Percentiles rank a stretch among this genome's conserved stretches.
Evolutionary conservation across 2,113 vertebrate genomes (phyloP).

Genomic region (Seriola quinqueradiata): DNA sequence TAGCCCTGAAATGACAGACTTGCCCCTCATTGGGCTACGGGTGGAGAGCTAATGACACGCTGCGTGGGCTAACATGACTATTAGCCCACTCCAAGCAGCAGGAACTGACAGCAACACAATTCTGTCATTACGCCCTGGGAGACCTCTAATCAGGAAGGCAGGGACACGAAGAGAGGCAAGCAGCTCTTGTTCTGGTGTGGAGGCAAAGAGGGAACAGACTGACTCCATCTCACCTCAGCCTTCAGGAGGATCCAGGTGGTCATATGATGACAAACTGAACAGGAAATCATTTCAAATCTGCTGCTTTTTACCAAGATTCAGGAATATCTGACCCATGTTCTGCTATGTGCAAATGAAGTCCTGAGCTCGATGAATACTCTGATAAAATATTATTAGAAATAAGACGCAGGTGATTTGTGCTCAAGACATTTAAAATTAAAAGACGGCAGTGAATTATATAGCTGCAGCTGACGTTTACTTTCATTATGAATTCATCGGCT

Average conservation of each 20-base stretch:
- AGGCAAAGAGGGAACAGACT: constrained; percentile 36
- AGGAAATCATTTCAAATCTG: neutral
- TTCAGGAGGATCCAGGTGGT: neutral
- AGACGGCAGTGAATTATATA: too few relatives aligned
- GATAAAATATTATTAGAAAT: too few relatives aligned
- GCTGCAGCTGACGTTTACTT: too few relatives aligned
- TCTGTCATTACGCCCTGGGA: constrained; percentile 83
- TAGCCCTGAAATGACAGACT: constrained; percentile 82
- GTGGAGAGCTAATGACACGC: constrained; percentile 81
- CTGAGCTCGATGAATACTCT: too few relatives aligned
- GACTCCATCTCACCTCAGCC: neutral
- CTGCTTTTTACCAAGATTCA: neutral
- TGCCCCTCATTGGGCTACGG: constrained; percentile 70
- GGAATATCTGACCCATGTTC: too few relatives aligned
- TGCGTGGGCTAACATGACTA: constrained; percentile 81
- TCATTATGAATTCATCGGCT: too few relatives aligned
- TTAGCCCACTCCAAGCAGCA: constrained; percentile 80
- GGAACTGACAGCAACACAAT: constrained; percentile 81
- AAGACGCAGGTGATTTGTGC: too few relatives aligned
- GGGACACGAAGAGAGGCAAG: constrained; percentile 48
- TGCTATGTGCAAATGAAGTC: too few relatives aligned
- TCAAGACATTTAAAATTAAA: too few relatives aligned
- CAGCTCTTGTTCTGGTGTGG: constrained; percentile 20
- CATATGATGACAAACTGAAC: neutral
- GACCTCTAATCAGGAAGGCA: constrained; percentile 85